These are phyloP conservation scores for Sander vitreus DNA, from an alignment of 2,113 vertebrate species.

Conservation along the genomic window DNA sequence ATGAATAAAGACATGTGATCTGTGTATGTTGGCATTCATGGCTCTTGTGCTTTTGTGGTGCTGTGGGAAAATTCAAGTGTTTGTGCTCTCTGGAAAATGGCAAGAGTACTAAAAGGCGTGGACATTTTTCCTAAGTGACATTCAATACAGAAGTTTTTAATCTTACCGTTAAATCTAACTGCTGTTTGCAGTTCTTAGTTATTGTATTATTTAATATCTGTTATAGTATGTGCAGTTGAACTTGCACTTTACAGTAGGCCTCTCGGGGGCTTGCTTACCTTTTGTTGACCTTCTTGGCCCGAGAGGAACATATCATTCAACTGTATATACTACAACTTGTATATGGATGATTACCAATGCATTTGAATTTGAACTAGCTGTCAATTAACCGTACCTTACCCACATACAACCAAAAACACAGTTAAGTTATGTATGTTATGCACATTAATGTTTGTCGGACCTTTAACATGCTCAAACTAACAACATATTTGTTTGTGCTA, in stretches of 20 bases:
- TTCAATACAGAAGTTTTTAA: background rate
- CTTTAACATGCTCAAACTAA: background rate
- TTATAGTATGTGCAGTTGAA: background rate
- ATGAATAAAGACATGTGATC: background rate
- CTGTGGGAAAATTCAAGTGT: background rate
- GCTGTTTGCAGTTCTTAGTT: background rate
- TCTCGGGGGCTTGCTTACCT: too few relatives aligned
- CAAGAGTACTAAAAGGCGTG: too few relatives aligned
- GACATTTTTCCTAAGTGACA: background rate
- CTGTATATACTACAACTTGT: background rate
- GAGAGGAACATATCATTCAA: background rate
- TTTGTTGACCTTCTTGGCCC: background rate
- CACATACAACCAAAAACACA: background rate
- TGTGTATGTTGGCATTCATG: constrained; percentile 1
- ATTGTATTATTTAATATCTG: background rate
- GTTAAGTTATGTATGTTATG: background rate
- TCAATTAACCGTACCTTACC: too few relatives aligned
- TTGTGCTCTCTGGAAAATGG: too few relatives aligned
- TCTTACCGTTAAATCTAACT: background rate
- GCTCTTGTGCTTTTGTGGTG: background rate
- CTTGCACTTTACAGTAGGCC: too few relatives aligned
- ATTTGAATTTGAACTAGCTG: background rate
- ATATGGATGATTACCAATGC: background rate
- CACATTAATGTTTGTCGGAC: background rate
- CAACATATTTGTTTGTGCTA: too few relatives aligned